Percentiles rank a stretch among this genome's conserved stretches.
Evolutionary conservation across 2,888 invertebrate species (phyloP).

Genomic region (Noctua pronuba): DNA sequence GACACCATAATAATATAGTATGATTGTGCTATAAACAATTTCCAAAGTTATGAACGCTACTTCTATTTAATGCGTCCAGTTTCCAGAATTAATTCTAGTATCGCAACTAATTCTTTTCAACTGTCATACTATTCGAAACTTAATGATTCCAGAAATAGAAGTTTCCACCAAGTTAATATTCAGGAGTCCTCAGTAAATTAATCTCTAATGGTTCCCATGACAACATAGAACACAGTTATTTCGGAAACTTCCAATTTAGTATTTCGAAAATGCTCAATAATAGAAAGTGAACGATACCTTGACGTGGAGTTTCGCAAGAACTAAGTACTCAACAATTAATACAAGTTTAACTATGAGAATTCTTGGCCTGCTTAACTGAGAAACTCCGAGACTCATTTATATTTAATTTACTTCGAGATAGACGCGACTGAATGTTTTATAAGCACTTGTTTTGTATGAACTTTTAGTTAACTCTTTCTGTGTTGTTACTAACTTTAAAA

Average conservation of each 20-base stretch:
- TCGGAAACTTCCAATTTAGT: slow-evolving; percentile 46
- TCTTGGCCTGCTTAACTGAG: slow-evolving; percentile 67
- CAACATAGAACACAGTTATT: slow-evolving; percentile 29
- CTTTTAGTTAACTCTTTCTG: slow-evolving; percentile 52
- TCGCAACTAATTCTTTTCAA: neutral
- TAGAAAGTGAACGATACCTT: slow-evolving; percentile 64
- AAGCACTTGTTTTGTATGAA: slow-evolving; percentile 60
- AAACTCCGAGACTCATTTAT: slow-evolving; percentile 69
- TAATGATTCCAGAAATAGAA: neutral
- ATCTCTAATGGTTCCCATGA: slow-evolving; percentile 40
- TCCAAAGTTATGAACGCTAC: no score
- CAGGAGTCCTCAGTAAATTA: slow-evolving; percentile 1
- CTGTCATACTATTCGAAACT: neutral
- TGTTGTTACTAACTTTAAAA: slow-evolving; percentile 32
- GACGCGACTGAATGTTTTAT: slow-evolving; percentile 70
- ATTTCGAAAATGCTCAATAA: slow-evolving; percentile 62
- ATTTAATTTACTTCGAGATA: slow-evolving; percentile 70
- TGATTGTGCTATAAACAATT: no score
- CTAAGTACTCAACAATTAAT: slow-evolving; percentile 71
- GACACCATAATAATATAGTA: no score
- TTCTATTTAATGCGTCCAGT: neutral
- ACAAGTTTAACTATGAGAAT: slow-evolving; percentile 72
- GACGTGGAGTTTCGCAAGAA: slow-evolving; percentile 63
- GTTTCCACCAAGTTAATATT: neutral
- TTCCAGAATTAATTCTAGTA: neutral